Conservation (phyloP, 64 coral and sea anemone genomes). For the Stylophora pistillata region DNA sequence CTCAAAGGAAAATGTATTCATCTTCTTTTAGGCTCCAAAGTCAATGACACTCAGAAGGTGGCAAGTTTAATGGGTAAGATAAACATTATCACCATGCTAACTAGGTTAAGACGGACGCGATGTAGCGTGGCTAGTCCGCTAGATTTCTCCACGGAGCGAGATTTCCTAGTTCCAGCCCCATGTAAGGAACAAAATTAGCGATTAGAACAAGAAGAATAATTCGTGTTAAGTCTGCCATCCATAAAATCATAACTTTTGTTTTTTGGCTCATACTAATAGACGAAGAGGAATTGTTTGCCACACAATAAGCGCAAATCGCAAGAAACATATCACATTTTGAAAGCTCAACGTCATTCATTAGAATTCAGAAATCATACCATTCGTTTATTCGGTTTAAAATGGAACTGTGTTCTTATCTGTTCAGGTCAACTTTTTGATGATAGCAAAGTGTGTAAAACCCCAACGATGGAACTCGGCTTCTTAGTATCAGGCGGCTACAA, state of each 20-base stretch:
- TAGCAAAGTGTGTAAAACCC: slow-evolving; percentile 1
- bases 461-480: slow-evolving; percentile 44
- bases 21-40: neutral
- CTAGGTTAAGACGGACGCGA: too few species aligned
- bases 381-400: neutral
- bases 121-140: too few species aligned
- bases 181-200: too few species aligned
- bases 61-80: slow-evolving; percentile 27
- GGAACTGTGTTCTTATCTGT: neutral
- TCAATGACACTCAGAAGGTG: slow-evolving; percentile 33
- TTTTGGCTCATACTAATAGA: too few species aligned
- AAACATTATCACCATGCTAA: neutral
- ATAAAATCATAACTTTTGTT: too few species aligned
- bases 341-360: neutral
- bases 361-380: neutral
- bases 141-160: too few species aligned
- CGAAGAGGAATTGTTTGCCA: too few species aligned
- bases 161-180: too few species aligned
- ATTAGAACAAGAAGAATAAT: too few species aligned
- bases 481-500: slow-evolving; percentile 8
- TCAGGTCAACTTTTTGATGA: slow-evolving; percentile 26
- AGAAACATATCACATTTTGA: too few species aligned
- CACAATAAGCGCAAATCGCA: too few species aligned
- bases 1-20: neutral
- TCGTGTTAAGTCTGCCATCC: too few species aligned